Evolutionary conservation across 2,888 invertebrate genomes (phyloP), one percentile per base, ranked within the genome.

Genomic region (Acanthacorydalis orientalis): DNA sequence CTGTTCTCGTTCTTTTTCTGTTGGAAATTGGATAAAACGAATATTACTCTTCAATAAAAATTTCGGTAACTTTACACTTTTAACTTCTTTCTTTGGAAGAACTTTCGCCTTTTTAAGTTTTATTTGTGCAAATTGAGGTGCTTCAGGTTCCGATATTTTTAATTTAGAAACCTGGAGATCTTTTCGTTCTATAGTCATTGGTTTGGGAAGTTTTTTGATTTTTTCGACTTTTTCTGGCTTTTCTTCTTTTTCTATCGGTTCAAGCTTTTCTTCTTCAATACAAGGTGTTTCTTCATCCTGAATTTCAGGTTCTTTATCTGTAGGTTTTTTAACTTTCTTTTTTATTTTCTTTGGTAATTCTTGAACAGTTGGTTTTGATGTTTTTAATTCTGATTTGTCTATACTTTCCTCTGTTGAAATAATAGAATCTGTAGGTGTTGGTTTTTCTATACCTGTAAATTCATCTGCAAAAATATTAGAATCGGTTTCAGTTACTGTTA

Each of bases 11-110:
- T 64, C 63, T 23, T 51, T 52, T 43, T 51, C 16, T 15, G 66
- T 63, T 35, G 68, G 66, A 52, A 69, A 69, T 45, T 68, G 67
- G 2, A 69, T 61, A 54, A 71, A 72, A 39, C 66, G 70, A n/a
- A 85, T 80, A 53, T 80, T 72, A 60, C 84, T 84, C 57, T 80
- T 82, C 1, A 86, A 64, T 57, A 79, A 70, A 46, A 81, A 69
- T 61, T 79, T 81, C 1, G 80, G 83, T 48, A 83, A 63, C 52
- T 56, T 58, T 1, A 52, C 57, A 45, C 50, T 50, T 47, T 57
- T 55, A 4, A 48, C 51, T 52, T 60, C 61, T 53, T 61, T 61
- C 48, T 59, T 59, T 41, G 55, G 52, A n/a, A 56, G 51, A 33
- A 54, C 49, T 51, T 61, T 64, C 7, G 62, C 59, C 52, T 64